These are phyloP conservation scores for Zaprionus kolodkinae DNA, from an alignment of 1,140 invertebrate genomes.

Conservation along the genomic window DNA sequence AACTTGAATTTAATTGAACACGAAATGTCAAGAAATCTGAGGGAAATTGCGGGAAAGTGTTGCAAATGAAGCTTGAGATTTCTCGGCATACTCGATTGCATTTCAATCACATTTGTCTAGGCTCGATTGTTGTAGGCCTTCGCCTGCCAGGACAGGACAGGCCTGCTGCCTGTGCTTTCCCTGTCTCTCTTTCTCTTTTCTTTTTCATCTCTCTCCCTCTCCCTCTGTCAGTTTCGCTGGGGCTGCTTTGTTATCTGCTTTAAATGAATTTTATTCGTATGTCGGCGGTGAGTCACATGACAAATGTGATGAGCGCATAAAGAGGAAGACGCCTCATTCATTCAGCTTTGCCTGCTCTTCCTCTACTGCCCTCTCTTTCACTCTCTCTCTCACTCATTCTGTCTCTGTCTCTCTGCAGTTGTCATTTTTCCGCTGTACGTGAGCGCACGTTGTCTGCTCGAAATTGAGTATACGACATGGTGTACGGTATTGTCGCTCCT, in stretches of 20 bases:
- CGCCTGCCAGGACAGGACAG: background rate
- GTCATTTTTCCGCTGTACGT: slow-evolving; percentile 24
- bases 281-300: slow-evolving; percentile 37
- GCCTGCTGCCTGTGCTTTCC: background rate
- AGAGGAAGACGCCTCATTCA: slow-evolving; percentile 30
- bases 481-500: slow-evolving; percentile 36
- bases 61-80: slow-evolving; percentile 1
- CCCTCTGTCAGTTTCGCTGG: background rate
- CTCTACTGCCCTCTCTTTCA: background rate
- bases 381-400: background rate
- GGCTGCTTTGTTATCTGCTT: slow-evolving; percentile 31
- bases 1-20: background rate
- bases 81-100: background rate
- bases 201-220: background rate
- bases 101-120: background rate
- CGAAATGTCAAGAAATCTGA: background rate
- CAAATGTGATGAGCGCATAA: slow-evolving; percentile 50
- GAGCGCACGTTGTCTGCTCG: slow-evolving; percentile 34
- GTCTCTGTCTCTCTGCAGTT: background rate
- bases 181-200: background rate
- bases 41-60: background rate
- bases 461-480: slow-evolving; percentile 55
- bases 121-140: background rate
- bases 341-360: slow-evolving; percentile 9
- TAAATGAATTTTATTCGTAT: slow-evolving; percentile 52